Conservation (phyloP, 2,888 invertebrate species). For the Cerastis rubricosa region DNA sequence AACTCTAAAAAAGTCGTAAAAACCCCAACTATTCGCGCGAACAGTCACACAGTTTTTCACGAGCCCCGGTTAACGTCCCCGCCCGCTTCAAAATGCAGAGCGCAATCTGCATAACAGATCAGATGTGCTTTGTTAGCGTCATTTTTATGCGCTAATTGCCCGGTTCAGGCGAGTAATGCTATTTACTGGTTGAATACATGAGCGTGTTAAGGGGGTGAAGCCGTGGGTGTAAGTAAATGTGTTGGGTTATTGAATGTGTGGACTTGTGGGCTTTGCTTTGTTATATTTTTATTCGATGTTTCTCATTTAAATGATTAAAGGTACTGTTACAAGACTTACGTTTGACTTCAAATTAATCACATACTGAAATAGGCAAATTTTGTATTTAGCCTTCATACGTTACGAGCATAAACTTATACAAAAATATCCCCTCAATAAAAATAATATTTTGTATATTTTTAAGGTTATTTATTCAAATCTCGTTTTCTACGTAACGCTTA, state of each 20-base stretch:
- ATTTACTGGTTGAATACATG: slow-evolving; percentile 63
- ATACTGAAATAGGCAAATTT: neutral
- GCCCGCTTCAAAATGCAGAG: slow-evolving; percentile 74
- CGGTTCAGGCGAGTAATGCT: slow-evolving; percentile 51
- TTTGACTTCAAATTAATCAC: neutral
- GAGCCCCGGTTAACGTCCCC: slow-evolving; percentile 35
- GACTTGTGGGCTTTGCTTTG: neutral
- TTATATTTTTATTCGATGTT: neutral
- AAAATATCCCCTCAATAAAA: slow-evolving; percentile 11
- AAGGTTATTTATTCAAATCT: slow-evolving; percentile 31
- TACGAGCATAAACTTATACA: slow-evolving; percentile 16
- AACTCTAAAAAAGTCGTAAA: slow-evolving; percentile 14
- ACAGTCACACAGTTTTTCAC: slow-evolving; percentile 41
- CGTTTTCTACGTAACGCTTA: slow-evolving; percentile 31
- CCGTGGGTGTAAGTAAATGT: slow-evolving; percentile 5
- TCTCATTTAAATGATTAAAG: neutral
- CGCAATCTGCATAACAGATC: slow-evolving; percentile 78
- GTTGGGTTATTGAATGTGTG: slow-evolving; percentile 17
- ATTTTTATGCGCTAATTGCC: slow-evolving; percentile 74
- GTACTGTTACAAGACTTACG: neutral
- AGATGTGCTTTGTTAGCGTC: slow-evolving; percentile 68
- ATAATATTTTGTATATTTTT: slow-evolving; percentile 32
- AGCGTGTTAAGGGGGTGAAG: slow-evolving; percentile 24
- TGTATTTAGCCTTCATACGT: slow-evolving; percentile 8
- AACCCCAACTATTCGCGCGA: neutral